Evolutionary conservation across 2,113 vertebrate species (phyloP).

Genomic region (Microtus ochrogaster): DNA sequence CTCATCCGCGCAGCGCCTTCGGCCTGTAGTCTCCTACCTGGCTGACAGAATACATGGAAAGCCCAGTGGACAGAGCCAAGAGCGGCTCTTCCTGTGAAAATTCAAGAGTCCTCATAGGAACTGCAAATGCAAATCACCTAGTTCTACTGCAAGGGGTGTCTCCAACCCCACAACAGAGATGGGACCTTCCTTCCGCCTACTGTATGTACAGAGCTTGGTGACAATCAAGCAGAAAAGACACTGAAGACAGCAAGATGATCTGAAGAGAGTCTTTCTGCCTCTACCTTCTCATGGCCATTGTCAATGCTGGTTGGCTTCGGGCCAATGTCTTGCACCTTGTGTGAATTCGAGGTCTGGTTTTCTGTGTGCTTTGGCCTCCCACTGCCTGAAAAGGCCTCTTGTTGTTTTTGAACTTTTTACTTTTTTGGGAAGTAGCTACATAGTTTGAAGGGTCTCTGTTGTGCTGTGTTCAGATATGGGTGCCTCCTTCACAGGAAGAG

Average conservation of each 20-base stretch:
- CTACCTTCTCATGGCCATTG: neutral
- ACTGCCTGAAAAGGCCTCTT: neutral
- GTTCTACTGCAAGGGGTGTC: neutral
- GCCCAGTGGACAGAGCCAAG: neutral
- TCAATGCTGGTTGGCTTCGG: neutral
- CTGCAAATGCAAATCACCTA: neutral
- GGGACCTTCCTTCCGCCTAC: neutral
- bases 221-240: neutral
- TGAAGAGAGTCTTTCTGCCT: neutral
- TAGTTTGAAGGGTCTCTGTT: neutral
- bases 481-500: neutral
- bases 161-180: neutral
- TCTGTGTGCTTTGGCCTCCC: neutral
- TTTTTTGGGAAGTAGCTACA: neutral
- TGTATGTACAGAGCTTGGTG: neutral
- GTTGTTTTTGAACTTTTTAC: neutral
- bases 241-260: neutral
- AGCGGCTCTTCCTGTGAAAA: neutral
- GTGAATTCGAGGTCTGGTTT: neutral
- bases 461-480: neutral
- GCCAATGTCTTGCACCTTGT: neutral
- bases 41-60: neutral
- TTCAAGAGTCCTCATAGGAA: neutral
- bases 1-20: neutral
- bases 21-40: neutral